phyloP scores from a whole-genome alignment of 2,888 invertebrate genomes.

The Aleiodes testaceus region DNA sequence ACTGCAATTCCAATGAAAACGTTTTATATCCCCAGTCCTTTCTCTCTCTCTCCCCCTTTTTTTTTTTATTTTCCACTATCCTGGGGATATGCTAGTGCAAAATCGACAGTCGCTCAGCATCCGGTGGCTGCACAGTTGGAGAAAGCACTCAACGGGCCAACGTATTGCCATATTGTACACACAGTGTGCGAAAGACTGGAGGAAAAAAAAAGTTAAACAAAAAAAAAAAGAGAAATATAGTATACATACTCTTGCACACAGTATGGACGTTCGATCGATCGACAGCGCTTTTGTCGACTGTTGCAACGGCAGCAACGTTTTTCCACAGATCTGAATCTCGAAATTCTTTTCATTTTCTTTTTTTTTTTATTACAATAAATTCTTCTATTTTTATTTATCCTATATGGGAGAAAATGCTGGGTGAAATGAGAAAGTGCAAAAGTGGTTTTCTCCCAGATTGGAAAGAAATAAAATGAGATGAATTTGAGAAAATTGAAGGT shows the following conservation, averaged over 20 bases:
- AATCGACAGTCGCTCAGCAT: slow-evolving; percentile 38
- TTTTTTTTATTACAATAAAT: slow-evolving; percentile 11
- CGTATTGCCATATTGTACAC: slow-evolving; percentile 39
- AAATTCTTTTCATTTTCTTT: slow-evolving; percentile 6
- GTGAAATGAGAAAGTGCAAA: no score
- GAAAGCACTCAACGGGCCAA: slow-evolving; percentile 40
- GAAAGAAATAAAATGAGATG: no score
- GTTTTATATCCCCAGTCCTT: slow-evolving; percentile 9
- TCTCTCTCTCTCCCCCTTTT: no score
- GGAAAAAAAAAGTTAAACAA: slow-evolving; percentile 5
- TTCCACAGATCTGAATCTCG: slow-evolving; percentile 25
- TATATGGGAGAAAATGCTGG: no score
- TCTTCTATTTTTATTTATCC: background rate
- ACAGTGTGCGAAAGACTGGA: slow-evolving; percentile 23
- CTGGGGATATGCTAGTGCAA: slow-evolving; percentile 35
- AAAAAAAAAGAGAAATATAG: slow-evolving; percentile 1
- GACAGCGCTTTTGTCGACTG: slow-evolving; percentile 32
- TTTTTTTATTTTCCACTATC: slow-evolving; percentile 25
- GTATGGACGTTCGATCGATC: slow-evolving; percentile 34
- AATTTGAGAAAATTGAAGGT: no score
- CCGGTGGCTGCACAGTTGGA: slow-evolving; percentile 39
- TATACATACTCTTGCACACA: slow-evolving; percentile 29
- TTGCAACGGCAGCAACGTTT: slow-evolving; percentile 20
- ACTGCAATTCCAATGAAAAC: slow-evolving; percentile 15
- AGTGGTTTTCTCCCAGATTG: no score